Conservation (phyloP, 2,888 invertebrate species). For the Apomyelois bistriatella region DNA sequence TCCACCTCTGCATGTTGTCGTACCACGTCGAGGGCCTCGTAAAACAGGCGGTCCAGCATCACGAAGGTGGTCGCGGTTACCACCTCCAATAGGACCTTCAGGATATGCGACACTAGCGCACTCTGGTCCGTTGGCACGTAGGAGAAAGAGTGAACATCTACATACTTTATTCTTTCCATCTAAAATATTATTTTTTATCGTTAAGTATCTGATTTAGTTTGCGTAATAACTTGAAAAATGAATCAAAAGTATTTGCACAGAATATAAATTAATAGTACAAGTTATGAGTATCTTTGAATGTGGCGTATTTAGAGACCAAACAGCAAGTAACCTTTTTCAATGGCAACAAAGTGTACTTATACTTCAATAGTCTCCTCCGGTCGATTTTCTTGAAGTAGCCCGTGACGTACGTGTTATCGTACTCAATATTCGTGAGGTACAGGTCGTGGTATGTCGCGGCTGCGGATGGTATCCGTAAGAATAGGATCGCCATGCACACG, state of each 20-base stretch:
- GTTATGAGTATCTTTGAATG: not conserved
- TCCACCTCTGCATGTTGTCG: constrained; percentile 82
- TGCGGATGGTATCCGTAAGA: constrained; percentile 56
- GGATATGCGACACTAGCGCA: constrained; percentile 74
- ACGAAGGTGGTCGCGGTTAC: constrained; percentile 82
- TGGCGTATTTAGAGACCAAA: not conserved
- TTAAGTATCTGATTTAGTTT: not conserved
- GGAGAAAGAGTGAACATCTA: constrained; percentile 74
- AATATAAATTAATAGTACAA: too few species aligned
- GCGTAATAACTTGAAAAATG: too few species aligned
- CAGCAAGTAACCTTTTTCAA: constrained; percentile 81
- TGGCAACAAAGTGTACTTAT: constrained; percentile 83
- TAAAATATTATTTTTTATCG: constrained; percentile 24
- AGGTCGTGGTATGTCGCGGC: constrained; percentile 85
- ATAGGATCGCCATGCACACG: constrained; percentile 54
- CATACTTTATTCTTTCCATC: constrained; percentile 82
- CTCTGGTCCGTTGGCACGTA: constrained; percentile 75
- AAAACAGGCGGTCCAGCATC: constrained; percentile 81
- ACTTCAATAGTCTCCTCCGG: constrained; percentile 73
- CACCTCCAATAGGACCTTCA: constrained; percentile 84
- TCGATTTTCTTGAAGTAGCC: constrained; percentile 88
- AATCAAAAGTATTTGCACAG: too few species aligned
- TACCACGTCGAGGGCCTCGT: constrained; percentile 83
- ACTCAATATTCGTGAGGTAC: constrained; percentile 84
- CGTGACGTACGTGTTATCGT: constrained; percentile 91